Conservation (phyloP, 1,140 invertebrate species). For the Nixonia krombeini region DNA sequence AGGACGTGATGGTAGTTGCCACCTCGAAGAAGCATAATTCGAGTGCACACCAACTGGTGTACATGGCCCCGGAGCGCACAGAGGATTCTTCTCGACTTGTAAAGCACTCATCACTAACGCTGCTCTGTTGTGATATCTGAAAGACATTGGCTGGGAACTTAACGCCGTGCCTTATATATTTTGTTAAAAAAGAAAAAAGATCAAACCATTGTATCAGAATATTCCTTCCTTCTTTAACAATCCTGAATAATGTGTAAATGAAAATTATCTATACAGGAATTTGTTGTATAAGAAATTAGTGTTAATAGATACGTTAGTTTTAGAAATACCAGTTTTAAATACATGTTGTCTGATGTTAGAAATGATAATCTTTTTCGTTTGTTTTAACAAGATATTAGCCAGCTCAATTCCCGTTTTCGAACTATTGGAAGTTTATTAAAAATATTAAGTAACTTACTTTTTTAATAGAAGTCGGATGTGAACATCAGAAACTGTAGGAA, state of each 20-base stretch:
- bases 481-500: slow-evolving; percentile 89
- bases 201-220: no score
- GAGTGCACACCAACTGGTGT: slow-evolving; percentile 68
- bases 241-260: no score
- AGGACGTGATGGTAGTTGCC: slow-evolving; percentile 71
- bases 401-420: slow-evolving; percentile 5
- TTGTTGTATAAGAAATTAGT: no score
- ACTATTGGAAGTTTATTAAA: no score
- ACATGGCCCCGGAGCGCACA: slow-evolving; percentile 86
- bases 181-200: slow-evolving; percentile 3
- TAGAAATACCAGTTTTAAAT: no score
- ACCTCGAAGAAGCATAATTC: slow-evolving; percentile 68
- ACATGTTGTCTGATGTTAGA: no score
- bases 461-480: slow-evolving; percentile 89
- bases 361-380: no score
- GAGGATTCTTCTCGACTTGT: slow-evolving; percentile 93
- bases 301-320: no score
- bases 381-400: slow-evolving; percentile 10
- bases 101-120: slow-evolving; percentile 93
- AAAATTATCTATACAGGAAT: no score
- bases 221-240: no score
- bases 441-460: no score
- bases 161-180: slow-evolving; percentile 39
- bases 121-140: slow-evolving; percentile 91
- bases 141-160: slow-evolving; percentile 67